Evolutionary conservation across 2,797 vertebrate genomes (phyloP), one percentile per base, ranked within the genome.

Genomic region (Hipposideros larvatus): DNA sequence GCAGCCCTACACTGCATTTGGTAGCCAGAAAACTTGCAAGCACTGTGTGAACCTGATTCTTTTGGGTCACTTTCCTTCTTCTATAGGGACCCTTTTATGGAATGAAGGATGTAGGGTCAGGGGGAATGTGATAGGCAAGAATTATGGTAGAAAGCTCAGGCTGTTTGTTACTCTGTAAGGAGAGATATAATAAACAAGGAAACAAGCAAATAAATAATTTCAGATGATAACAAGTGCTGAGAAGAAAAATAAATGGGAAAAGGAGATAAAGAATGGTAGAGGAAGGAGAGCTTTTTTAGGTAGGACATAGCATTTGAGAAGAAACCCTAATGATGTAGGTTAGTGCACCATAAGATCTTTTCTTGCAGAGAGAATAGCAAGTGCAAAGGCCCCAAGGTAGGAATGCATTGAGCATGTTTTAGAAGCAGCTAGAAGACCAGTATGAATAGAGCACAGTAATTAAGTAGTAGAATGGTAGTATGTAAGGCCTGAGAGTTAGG

Each of bases 11-110:
- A 43, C 26, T n/a, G 24, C 7, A 31, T 63, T 83, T 34, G 18
- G 11, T 70, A 88, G 22, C 61, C 28, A 70, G 61, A 83, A 61
- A 88, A 78, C 71, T 84, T 83, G 0, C 19, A 84, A 78, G 28
- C 21, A 78, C 46, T 94, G 51, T 80, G 70, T 87, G 26, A 93
- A 13, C 31, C 43, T 41, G 41, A 55, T 92, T 70, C 31, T n/a
- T 92, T 84, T 87, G n/a, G 93, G 61, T 88, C 28, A 68, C 86
- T 84, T 84, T 92, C 37, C 37, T 74, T 65, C 51, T 55, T 79
- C 46, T 73, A 0, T 57, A 61, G 53, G 55, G 48, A 80, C n/a
- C 15, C 48, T 91, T 86, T 71, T 28, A 48, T 83, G 70, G 26
- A 63, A 61, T 92, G 46, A 87, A 82, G 55, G 14, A 31, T 80